phyloP scores from a whole-genome alignment of 2,888 invertebrate genomes.

The Temnothorax ravouxi region DNA sequence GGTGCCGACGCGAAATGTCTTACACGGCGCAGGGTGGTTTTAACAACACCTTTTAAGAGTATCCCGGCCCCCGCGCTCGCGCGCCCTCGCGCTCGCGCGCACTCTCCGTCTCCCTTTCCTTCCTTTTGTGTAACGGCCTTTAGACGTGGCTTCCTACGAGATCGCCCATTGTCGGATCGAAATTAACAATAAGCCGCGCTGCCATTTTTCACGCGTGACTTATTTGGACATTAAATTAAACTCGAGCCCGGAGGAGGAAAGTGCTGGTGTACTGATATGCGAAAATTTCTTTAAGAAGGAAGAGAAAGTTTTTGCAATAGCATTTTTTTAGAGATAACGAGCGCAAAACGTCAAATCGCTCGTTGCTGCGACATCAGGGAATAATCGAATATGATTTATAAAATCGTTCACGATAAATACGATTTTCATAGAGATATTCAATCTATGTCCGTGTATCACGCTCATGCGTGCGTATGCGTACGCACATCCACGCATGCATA shows the following conservation, averaged over 20 bases:
- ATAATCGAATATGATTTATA: neutral
- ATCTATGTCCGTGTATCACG: neutral
- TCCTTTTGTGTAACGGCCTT: slow-evolving; percentile 75
- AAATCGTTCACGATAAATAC: neutral
- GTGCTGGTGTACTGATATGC: slow-evolving; percentile 8
- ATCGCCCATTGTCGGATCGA: slow-evolving; percentile 63
- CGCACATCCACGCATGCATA: neutral
- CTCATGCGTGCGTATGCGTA: neutral
- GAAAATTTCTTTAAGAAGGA: slow-evolving; percentile 22
- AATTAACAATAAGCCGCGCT: slow-evolving; percentile 54
- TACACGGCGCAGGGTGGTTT: slow-evolving; percentile 79
- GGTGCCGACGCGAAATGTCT: slow-evolving; percentile 81
- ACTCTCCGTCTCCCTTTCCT: slow-evolving; percentile 34
- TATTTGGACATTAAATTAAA: slow-evolving; percentile 64
- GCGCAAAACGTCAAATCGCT: no score
- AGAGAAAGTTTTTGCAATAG: neutral
- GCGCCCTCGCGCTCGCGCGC: slow-evolving; percentile 31
- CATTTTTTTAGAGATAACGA: slow-evolving; percentile 1
- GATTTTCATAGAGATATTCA: neutral
- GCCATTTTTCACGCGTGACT: slow-evolving; percentile 69
- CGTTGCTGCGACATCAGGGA: no score
- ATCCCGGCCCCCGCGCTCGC: slow-evolving; percentile 52
- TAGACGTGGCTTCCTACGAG: slow-evolving; percentile 67
- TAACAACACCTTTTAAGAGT: slow-evolving; percentile 83
- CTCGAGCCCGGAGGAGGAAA: slow-evolving; percentile 35